Conservation (phyloP, 92 coral and sea anemone genomes). For the Epizoanthus illoricatus region DNA sequence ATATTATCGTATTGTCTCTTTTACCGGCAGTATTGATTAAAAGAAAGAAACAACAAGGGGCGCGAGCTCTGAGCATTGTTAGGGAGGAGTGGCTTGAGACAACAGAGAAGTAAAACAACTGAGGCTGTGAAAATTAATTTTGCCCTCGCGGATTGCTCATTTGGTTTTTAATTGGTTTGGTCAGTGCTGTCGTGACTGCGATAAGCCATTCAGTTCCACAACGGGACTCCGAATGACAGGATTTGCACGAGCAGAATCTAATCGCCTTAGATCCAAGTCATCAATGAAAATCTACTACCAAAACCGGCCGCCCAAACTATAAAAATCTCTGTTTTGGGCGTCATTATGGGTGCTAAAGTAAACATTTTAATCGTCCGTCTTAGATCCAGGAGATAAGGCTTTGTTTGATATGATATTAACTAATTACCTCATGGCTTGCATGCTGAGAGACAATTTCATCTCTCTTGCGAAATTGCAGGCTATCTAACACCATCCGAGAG, state of each 20-base stretch:
- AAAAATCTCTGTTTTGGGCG: conserved; percentile 18
- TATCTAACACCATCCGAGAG: background rate
- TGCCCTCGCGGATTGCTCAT: conserved; percentile 34
- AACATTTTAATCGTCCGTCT: conserved; percentile 25
- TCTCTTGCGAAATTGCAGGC: conserved; percentile 25
- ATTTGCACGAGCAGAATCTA: background rate
- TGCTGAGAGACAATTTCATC: conserved; percentile 40
- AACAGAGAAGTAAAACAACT: conserved; percentile 20
- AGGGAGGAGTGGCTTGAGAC: conserved; percentile 30
- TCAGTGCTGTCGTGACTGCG: background rate
- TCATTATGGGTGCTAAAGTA: conserved; percentile 10
- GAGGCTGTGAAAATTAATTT: conserved; percentile 27
- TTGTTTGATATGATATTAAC: conserved; percentile 38
- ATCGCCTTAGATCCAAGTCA: conserved; percentile 21
- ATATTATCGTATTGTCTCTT: conserved; percentile 2
- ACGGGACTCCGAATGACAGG: conserved; percentile 15
- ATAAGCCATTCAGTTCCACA: background rate
- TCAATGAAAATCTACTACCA: conserved; percentile 17
- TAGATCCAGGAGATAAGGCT: conserved; percentile 32
- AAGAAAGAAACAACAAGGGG: background rate
- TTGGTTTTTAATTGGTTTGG: conserved; percentile 26
- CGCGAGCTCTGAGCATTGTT: conserved; percentile 10
- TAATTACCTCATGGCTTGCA: conserved; percentile 29
- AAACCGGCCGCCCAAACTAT: background rate
- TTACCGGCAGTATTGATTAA: conserved; percentile 10